Conservation (phyloP, 2,113 vertebrate species). For the Lasiurus cinereus region DNA sequence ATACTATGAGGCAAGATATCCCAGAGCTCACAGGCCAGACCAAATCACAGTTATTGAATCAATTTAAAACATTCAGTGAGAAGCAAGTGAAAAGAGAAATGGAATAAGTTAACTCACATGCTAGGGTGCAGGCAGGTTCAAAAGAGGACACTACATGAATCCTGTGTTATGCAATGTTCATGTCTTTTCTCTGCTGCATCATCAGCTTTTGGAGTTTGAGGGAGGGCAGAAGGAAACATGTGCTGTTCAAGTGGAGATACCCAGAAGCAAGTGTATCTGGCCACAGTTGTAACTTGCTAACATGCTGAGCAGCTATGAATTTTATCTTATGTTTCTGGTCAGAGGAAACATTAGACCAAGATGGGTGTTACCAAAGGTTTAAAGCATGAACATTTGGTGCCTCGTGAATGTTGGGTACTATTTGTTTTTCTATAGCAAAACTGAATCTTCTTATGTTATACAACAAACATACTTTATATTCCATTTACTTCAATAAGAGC, state of each 20-base stretch:
- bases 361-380: neutral
- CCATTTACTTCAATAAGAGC: neutral
- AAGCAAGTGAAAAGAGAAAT: neutral
- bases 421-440: neutral
- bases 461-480: neutral
- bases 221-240: neutral
- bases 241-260: neutral
- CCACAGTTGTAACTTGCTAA: neutral
- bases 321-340: neutral
- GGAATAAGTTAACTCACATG: neutral
- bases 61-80: neutral
- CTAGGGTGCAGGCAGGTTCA: neutral
- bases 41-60: neutral
- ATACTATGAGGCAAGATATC: too few relatives aligned
- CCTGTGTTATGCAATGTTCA: neutral
- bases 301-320: neutral
- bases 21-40: neutral
- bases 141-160: neutral
- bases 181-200: neutral
- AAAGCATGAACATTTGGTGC: neutral
- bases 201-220: neutral
- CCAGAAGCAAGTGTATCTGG: neutral
- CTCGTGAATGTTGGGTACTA: neutral
- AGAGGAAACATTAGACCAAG: neutral
- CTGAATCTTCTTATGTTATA: neutral